phyloP scores from a whole-genome alignment of 2,888 invertebrate genomes.

The Formica aserva region DNA sequence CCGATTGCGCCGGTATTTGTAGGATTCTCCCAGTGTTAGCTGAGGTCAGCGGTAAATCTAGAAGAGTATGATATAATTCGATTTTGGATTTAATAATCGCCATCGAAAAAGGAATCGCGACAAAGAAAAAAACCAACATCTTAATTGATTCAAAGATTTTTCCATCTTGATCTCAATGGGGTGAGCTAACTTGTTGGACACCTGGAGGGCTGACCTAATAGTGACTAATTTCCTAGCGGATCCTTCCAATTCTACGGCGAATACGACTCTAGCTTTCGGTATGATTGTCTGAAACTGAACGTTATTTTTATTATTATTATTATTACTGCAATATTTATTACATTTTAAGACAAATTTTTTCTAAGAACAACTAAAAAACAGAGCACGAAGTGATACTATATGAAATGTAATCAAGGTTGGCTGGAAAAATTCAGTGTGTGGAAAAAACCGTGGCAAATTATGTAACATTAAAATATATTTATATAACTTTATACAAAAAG shows the following conservation, averaged over 20 bases:
- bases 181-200: conserved; percentile 92
- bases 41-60: conserved; percentile 77
- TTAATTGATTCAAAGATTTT: conserved; percentile 86
- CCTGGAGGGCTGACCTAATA: conserved; percentile 94
- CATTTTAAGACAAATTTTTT: conserved; percentile 1
- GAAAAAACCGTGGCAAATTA: no score
- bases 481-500: no score
- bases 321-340: conserved; percentile 18
- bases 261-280: conserved; percentile 92
- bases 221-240: conserved; percentile 97
- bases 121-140: conserved; percentile 78
- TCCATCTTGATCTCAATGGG: conserved; percentile 91
- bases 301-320: conserved; percentile 23
- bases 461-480: no score
- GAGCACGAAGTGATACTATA: background rate
- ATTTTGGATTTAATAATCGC: background rate
- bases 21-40: conserved; percentile 77
- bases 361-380: conserved; percentile 5
- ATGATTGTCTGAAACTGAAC: conserved; percentile 70
- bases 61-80: conserved; percentile 40
- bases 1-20: conserved; percentile 87
- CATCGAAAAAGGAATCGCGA: background rate
- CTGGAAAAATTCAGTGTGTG: no score
- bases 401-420: background rate
- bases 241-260: conserved; percentile 96